phyloP scores from a whole-genome alignment of 2,888 invertebrate species.

The Cataglyphis cursor region DNA sequence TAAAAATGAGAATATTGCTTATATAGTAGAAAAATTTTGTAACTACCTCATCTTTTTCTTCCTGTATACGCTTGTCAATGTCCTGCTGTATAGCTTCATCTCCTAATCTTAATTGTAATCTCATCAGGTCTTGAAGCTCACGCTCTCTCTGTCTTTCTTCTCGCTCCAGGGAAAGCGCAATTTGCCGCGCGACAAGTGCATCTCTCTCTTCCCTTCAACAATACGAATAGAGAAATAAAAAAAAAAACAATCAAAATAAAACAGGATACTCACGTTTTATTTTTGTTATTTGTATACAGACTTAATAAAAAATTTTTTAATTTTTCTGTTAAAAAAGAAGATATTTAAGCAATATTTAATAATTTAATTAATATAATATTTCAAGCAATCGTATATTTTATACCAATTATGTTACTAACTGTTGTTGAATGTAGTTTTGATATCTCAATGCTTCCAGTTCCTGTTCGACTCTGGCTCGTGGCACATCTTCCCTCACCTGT shows the following conservation, averaged over 20 bases:
- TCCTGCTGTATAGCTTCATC: conserved; percentile 86
- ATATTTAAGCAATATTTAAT: neutral
- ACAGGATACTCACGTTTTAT: too few species aligned
- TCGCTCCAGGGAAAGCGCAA: conserved; percentile 90
- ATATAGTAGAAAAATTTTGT: neutral
- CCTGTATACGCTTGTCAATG: conserved; percentile 90
- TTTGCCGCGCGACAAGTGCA: conserved; percentile 89
- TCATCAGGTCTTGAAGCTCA: conserved; percentile 87
- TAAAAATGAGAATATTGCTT: neutral
- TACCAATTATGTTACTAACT: conserved; percentile 87
- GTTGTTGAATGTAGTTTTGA: conserved; percentile 89
- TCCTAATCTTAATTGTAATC: conserved; percentile 84
- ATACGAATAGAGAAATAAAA: conserved; percentile 46
- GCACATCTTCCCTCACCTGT: conserved; percentile 93
- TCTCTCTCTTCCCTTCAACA: conserved; percentile 90
- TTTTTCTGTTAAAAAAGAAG: neutral
- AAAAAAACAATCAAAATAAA: too few species aligned
- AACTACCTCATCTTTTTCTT: conserved; percentile 91
- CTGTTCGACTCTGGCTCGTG: conserved; percentile 92
- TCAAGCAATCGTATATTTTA: neutral
- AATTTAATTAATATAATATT: neutral
- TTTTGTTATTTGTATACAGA: too few species aligned
- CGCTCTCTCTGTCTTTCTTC: conserved; percentile 88
- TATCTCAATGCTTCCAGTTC: conserved; percentile 89
- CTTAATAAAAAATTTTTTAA: too few species aligned